Percentiles rank a stretch among this genome's conserved stretches.
These are phyloP conservation scores for Sepiola atlantica DNA, from an alignment of 2,888 invertebrate genomes.

Conservation along the genomic window DNA sequence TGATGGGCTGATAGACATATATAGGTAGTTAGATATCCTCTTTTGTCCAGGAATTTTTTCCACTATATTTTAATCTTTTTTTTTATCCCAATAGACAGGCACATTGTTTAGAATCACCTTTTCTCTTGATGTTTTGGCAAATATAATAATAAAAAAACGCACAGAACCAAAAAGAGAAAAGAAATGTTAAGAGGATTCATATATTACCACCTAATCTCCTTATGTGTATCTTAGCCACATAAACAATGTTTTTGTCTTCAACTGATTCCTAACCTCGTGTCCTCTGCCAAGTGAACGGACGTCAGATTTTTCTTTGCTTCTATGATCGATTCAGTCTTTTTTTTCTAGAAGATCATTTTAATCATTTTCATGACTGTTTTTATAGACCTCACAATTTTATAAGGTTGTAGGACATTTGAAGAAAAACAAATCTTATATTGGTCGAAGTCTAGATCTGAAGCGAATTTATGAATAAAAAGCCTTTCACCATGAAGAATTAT, in stretches of 20 bases:
- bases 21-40: not conserved
- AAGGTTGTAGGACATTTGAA: not conserved
- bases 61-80: not conserved
- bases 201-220: slow-evolving; percentile 32
- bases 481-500: too few species aligned
- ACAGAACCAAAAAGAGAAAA: not conserved
- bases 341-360: not conserved
- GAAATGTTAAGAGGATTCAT: not conserved
- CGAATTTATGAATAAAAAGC: not conserved
- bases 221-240: not conserved
- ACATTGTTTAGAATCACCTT: not conserved
- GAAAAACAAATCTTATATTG: not conserved
- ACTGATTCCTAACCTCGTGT: not conserved
- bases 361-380: not conserved
- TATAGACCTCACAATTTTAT: not conserved
- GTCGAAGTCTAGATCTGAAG: not conserved
- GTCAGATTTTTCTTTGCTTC: not conserved
- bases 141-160: not conserved
- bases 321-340: not conserved
- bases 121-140: not conserved
- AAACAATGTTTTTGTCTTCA: not conserved
- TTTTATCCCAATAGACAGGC: not conserved
- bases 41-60: not conserved
- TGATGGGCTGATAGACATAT: too few species aligned
- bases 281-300: not conserved